Percentiles rank a stretch among this genome's conserved stretches.
Conservation (phyloP, 2,113 vertebrate species). For the Podarcis raffonei region DNA sequence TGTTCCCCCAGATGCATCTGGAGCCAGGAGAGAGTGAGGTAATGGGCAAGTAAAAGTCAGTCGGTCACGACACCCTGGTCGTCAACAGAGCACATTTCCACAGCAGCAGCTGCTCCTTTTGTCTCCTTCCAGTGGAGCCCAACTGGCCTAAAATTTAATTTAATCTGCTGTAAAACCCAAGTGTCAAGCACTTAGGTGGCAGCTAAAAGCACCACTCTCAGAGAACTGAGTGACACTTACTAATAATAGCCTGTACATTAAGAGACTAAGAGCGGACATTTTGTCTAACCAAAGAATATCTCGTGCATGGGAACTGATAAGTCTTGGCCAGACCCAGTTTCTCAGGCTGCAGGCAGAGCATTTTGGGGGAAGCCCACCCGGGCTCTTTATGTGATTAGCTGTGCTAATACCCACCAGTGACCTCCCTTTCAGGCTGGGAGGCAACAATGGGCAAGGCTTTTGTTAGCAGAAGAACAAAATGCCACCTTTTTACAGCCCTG, state of each 20-base stretch:
- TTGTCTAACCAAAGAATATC: slow-evolving; percentile 83
- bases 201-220: slow-evolving; percentile 89
- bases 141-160: slow-evolving; percentile 93
- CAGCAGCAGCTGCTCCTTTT: slow-evolving; percentile 88
- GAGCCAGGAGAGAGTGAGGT: rapidly evolving
- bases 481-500: slow-evolving; percentile 58
- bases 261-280: slow-evolving; percentile 78
- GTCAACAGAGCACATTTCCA: slow-evolving; percentile 76
- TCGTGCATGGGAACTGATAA: slow-evolving; percentile 71
- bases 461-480: slow-evolving; percentile 54
- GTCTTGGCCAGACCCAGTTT: slow-evolving; percentile 64
- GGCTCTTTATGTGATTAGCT: slow-evolving; percentile 73
- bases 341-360: slow-evolving; percentile 49
- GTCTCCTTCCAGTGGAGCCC: slow-evolving; percentile 83
- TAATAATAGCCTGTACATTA: slow-evolving; percentile 84
- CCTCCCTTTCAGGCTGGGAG: slow-evolving; percentile 54
- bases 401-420: slow-evolving; percentile 69
- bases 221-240: slow-evolving; percentile 85
- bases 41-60: slow-evolving; percentile 3
- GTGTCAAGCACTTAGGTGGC: slow-evolving; percentile 86
- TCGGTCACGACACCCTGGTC: slow-evolving; percentile 54
- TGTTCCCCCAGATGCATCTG: not conserved
- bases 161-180: slow-evolving; percentile 88
- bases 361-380: slow-evolving; percentile 54
- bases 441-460: slow-evolving; percentile 60